These are phyloP conservation scores for Geotrypetes seraphini DNA, from an alignment of 2,797 vertebrate species.

Conservation along the genomic window DNA sequence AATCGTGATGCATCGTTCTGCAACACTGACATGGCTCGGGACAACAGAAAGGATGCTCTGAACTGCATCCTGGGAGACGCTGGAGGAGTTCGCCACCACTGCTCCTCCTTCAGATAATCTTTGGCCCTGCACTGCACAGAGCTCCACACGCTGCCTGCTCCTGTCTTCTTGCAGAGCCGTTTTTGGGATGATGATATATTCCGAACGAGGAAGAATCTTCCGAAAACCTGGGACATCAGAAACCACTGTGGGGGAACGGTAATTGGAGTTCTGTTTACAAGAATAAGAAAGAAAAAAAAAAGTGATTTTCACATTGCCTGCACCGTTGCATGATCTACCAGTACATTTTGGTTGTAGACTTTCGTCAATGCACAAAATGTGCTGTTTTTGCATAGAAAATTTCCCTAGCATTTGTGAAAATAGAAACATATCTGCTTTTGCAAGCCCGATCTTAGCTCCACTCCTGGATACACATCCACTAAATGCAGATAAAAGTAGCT, in stretches of 20 bases:
- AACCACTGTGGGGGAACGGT: constrained; percentile 40
- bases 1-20: constrained; percentile 61
- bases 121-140: too few relatives aligned
- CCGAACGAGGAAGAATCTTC: constrained; percentile 88
- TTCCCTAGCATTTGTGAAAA: too few relatives aligned
- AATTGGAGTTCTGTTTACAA: constrained; percentile 45
- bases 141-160: constrained; percentile 51
- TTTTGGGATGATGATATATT: constrained; percentile 81
- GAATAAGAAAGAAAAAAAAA: background rate
- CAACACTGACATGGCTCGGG: constrained; percentile 50
- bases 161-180: constrained; percentile 53
- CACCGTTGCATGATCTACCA: too few relatives aligned
- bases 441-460: too few relatives aligned
- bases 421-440: too few relatives aligned
- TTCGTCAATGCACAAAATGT: too few relatives aligned
- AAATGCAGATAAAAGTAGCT: too few relatives aligned
- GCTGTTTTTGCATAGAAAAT: too few relatives aligned
- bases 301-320: too few relatives aligned
- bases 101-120: too few relatives aligned
- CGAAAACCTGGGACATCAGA: constrained; percentile 88
- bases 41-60: constrained; percentile 30
- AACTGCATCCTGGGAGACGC: constrained; percentile 38
- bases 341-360: too few relatives aligned
- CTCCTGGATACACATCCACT: too few relatives aligned
- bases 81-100: constrained; percentile 39